phyloP scores from a whole-genome alignment of 1,140 invertebrate species.

The Caenorhabditis elegans region WBcel235 BX284604.4:6985001-6985500 shows the following conservation, averaged over 20 bases:
- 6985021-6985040: neutral
- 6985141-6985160: neutral
- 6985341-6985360: neutral
- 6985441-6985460: no score
- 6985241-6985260: neutral
- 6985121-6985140: constrained; percentile 28
- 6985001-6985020: no score
- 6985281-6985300: neutral
- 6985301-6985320: neutral
- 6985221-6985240: neutral
- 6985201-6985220: constrained; percentile 33
- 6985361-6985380: no score
- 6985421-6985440: no score
- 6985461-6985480: no score
- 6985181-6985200: constrained; percentile 32
- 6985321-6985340: neutral
- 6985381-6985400: no score
- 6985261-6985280: neutral
- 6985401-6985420: no score
- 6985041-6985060: neutral
- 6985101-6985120: constrained; percentile 33
- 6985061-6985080: neutral
- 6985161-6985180: constrained; percentile 1
- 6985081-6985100: neutral
- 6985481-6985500: no score